phyloP scores from a whole-genome alignment of 2,888 invertebrate genomes.

The Junonia oenone region DNA sequence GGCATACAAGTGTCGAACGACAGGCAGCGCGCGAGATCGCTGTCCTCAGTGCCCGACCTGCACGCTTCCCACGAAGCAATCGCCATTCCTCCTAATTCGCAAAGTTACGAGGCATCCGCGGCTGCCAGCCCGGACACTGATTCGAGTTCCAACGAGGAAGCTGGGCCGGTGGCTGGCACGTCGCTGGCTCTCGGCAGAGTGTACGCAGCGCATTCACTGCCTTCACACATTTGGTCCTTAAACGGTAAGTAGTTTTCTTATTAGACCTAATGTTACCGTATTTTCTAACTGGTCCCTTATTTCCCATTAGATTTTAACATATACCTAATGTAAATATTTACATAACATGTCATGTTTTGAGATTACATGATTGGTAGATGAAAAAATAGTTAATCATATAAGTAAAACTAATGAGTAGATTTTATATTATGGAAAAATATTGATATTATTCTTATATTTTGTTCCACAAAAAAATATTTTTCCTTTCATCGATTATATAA shows the following conservation, averaged over 20 bases:
- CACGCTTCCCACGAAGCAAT: conserved; percentile 80
- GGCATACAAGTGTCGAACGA: conserved; percentile 87
- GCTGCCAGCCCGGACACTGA: conserved; percentile 84
- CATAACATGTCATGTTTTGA: conserved; percentile 10
- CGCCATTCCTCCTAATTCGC: conserved; percentile 81
- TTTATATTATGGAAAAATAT: too few species aligned
- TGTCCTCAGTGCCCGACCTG: conserved; percentile 91
- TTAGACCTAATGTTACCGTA: not conserved
- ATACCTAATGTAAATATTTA: conserved; percentile 4
- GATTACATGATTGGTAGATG: conserved; percentile 1
- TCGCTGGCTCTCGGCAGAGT: conserved; percentile 86
- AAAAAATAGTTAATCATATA: not conserved
- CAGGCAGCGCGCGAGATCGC: conserved; percentile 89
- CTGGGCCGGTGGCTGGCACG: conserved; percentile 59
- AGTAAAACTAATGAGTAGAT: not conserved
- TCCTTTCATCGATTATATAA: too few species aligned
- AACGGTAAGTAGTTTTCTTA: conserved; percentile 83
- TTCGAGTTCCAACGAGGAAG: conserved; percentile 85
- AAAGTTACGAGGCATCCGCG: conserved; percentile 81
- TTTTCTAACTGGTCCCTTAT: not conserved
- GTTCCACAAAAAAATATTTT: too few species aligned
- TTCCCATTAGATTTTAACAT: not conserved
- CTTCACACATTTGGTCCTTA: conserved; percentile 94
- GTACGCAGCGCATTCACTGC: conserved; percentile 92
- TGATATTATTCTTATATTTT: too few species aligned